Base-by-base conservation (phyloP, 2,888 invertebrate species). In the Cyclophora punctaria region DNA sequence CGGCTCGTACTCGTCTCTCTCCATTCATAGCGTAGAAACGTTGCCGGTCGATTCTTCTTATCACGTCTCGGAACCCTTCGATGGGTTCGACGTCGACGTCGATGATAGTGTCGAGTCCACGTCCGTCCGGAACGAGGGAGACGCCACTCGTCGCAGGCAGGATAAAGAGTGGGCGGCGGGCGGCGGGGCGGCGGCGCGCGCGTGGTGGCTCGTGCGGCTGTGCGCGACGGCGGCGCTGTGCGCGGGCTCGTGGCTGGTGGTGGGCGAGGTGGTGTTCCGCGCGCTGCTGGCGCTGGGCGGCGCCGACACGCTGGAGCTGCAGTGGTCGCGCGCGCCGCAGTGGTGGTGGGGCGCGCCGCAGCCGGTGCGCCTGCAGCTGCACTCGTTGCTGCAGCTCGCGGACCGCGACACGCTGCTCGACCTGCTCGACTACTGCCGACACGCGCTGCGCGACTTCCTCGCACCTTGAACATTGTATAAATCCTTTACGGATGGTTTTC, bases 11-110 rank as follows among this genome's bases (percentile, higher is more conserved):
- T 7, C 44, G 34, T 68, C 46, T 78, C 80, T 81, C 5, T 84
- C 86, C 7, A 78, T 85, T 45, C 78, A 76, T 49, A 82, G 75
- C 47, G 52, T 81, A 5, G 80, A 78, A n/a, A 57, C 69, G 2
- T 43, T 67, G 43, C 52, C n/a, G 50, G 50, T 43, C 49, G 7
- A 34, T 34, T 20, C 37, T 5, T 37, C 37, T 37, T 4, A 37
- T 5, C 37, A 5, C 37, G 34, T 20, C 34, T 46, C 4, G 48
- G 45, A 34, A 20, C 20, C 20, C 20, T 53, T 41, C 42, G 50
- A 44, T 41, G 51, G 52, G 20, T 52, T 50, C 47, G 52, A 57
- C 40, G 35, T n/a, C 2, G 48, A 50, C 7, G 48, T 33, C 5
- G 20, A 20, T 20, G 20, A 20, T 20, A 20, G 34, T 5, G 34